Evolutionary conservation across 2,797 vertebrate species (phyloP), one percentile per base, ranked within the genome.

Genomic region (Morus bassanus): DNA sequence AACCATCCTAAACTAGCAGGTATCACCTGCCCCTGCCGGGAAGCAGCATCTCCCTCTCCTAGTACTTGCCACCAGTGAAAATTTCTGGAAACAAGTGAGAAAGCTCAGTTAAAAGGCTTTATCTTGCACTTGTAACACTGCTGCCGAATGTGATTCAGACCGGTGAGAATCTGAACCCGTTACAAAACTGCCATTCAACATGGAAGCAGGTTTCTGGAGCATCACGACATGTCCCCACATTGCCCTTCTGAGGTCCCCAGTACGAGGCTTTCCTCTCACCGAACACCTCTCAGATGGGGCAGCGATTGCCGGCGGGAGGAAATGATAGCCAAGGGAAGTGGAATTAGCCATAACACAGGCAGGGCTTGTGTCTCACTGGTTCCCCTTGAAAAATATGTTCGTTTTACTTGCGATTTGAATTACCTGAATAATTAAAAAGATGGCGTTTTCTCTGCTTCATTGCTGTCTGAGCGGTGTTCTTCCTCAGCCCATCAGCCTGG

Each of bases 11-110:
- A 96, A 95, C 91, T 95, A 95, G 96, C 96, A 97, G 96, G 94
- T 97, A 96, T 95, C 95, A 96, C 94, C 95, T 96, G 91, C 93
- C 87, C 92, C 96, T 96, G 94, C 89, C 91, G 93, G 93, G 94
- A 96, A 93, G 78, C 93, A 95, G 94, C 96, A 93, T 89, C 73
- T 94, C 74, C 73, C 69, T 93, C 89, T 94, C 68, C 79, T 75
- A 93, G 87, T 94, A 78, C 92, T 95, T 95, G 91, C 89, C 91
- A 92, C 89, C 85, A 92, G 82, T 56, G 92, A 96, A 94, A 88
- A 96, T 89, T 94, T 92, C 91, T 96, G 96, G 95, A 96, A 97
- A 91, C 75, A 51, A 93, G 84, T 43, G 77, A 94, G 95, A 95
- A 96, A 77, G 77, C 95, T 79, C 74, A 88, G 83, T 86, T 95